A percentile compares a stretch with the other conserved stretches of the same genome.
These are phyloP conservation scores for Dexiosoma caninum DNA, from an alignment of 2,888 invertebrate genomes.

Conservation along the genomic window DNA sequence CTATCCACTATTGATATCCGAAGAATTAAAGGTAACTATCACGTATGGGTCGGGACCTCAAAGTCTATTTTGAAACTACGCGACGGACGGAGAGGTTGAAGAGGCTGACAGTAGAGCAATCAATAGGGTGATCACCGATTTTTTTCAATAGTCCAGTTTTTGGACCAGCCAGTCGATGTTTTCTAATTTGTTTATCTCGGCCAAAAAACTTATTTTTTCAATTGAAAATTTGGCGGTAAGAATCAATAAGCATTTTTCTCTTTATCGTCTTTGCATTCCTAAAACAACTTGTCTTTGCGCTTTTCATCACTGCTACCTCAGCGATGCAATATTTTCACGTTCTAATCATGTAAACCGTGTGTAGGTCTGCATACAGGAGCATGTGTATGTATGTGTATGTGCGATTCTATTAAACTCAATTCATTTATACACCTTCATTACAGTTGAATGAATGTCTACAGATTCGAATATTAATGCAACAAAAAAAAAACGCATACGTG, in stretches of 20 bases:
- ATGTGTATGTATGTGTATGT: not conserved
- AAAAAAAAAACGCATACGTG: slow-evolving; percentile 53
- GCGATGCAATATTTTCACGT: not conserved
- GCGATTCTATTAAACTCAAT: slow-evolving; percentile 22
- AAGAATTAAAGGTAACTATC: no score
- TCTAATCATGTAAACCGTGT: not conserved
- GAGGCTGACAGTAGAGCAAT: no score
- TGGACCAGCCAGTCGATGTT: no score
- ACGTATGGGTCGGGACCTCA: no score
- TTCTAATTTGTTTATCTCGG: no score
- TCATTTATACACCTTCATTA: slow-evolving; percentile 61
- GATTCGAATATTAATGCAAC: slow-evolving; percentile 58
- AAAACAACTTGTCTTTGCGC: slow-evolving; percentile 39
- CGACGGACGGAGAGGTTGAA: no score
- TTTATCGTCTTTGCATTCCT: not conserved
- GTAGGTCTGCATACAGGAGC: not conserved
- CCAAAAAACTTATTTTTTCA: no score
- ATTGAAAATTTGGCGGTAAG: no score
- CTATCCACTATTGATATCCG: no score
- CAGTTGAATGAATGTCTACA: slow-evolving; percentile 48
- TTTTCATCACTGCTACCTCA: slow-evolving; percentile 16
- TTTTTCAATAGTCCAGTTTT: no score
- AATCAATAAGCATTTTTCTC: not conserved
- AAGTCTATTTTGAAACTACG: no score
- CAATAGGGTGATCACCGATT: no score